phyloP scores from a whole-genome alignment of 2,113 vertebrate genomes.

The Chamaetylas fuelleborni region DNA sequence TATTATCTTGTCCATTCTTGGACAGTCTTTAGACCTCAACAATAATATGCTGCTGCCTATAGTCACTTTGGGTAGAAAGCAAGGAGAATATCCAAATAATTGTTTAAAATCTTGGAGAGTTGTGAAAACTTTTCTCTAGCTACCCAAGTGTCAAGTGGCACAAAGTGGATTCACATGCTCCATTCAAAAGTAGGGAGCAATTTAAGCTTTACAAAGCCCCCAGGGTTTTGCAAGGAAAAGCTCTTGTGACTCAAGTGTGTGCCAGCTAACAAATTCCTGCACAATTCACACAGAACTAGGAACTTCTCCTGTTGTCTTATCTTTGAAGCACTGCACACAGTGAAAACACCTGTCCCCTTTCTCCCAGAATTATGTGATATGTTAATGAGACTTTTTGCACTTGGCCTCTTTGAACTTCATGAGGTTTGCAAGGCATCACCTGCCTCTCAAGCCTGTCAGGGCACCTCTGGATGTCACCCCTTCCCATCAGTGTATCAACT shows the following conservation, averaged over 20 bases:
- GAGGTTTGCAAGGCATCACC: accelerated
- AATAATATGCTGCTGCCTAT: not conserved
- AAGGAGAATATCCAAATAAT: not conserved
- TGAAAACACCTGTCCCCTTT: not conserved
- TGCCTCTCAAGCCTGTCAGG: not conserved
- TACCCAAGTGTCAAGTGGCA: not conserved
- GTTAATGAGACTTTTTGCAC: not conserved
- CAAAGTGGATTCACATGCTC: not conserved
- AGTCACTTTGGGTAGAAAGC: not conserved
- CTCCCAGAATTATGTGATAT: not conserved
- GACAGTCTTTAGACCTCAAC: not conserved
- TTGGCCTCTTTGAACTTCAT: not conserved
- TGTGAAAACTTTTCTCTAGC: not conserved
- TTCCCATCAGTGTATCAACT: not conserved
- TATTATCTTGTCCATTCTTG: not conserved
- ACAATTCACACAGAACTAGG: not conserved
- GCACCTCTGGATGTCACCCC: not conserved
- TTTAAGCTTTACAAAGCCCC: not conserved
- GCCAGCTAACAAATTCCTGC: not conserved
- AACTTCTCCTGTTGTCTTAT: not conserved
- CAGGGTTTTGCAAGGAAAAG: not conserved
- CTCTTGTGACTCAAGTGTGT: not conserved
- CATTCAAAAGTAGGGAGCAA: not conserved
- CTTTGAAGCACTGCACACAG: not conserved
- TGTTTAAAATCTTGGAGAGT: not conserved